Evolutionary conservation across 2,113 vertebrate genomes (phyloP).

Genomic region (Actenoides hombroni): DNA sequence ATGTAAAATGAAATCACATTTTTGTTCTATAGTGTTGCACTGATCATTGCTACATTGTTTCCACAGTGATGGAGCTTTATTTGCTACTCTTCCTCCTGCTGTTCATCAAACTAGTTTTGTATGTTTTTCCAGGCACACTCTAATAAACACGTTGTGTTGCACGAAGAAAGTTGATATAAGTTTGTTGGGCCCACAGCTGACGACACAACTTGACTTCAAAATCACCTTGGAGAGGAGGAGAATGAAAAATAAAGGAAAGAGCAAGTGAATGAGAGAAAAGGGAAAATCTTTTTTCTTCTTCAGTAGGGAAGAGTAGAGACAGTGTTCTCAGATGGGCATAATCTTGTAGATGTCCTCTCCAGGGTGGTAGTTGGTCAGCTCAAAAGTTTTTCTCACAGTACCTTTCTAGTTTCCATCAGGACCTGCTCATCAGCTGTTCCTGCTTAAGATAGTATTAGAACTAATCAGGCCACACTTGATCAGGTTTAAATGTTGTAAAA

Average conservation of each 20-base stretch:
- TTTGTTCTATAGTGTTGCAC: not conserved
- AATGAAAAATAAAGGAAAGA: not conserved
- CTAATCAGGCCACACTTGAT: not conserved
- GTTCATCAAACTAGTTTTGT: not conserved
- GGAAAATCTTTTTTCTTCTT: not conserved
- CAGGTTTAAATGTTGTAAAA: not conserved
- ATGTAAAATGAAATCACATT: not conserved
- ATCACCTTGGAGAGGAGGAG: fast-evolving
- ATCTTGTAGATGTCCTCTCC: not conserved
- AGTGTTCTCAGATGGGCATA: not conserved
- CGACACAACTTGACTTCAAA: not conserved
- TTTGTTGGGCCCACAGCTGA: not conserved
- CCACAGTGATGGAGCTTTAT: not conserved
- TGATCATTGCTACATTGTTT: not conserved
- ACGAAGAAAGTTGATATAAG: not conserved
- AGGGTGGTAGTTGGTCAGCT: not conserved
- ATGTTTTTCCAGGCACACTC: not conserved
- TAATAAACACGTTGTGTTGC: not conserved
- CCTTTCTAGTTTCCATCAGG: not conserved
- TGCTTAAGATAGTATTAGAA: not conserved
- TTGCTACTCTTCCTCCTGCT: not conserved
- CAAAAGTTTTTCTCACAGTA: not conserved
- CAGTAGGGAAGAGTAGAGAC: not conserved
- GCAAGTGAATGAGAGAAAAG: not conserved
- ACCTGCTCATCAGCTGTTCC: not conserved